Base-by-base conservation (phyloP, 92 coral and sea anemone species). In the Virgularia gustaviana region DNA sequence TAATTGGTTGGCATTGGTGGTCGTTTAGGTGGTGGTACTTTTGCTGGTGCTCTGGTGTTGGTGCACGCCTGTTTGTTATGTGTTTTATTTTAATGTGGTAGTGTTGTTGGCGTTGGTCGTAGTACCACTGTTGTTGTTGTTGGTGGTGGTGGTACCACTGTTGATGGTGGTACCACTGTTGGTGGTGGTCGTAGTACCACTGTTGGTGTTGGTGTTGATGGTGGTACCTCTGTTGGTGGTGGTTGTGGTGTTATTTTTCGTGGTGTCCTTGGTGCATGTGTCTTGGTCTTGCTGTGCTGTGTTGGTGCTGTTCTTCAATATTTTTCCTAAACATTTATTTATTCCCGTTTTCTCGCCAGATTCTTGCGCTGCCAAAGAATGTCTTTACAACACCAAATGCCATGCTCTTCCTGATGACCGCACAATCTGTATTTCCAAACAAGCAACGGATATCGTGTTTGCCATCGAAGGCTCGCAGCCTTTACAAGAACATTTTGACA, bases 401-500 rank as follows among this genome's bases (percentile, higher is more conserved):
- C 47, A 68, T 31, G 43, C 75, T n/a, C 51, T 68, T 7, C 75
- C 75, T 10, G 27, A 68, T 49, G 75, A 68, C 25, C 36, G 36
- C 22, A 68, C 75, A 16, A 18, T 68, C 35, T 68, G 75, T 32
- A 61, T 68, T 51, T 6, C 45, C 25, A 45, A 45, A 32, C 44
- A 68, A 18, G 75, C 75, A 0, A 33, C 51, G 8, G 97, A 91
- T 32, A 52, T 91, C 53, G 83, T 89, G 63, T 81, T 91, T 77
- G 88, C 85, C 31, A 62, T 80, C 20, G 97, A 91, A 59, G 87
- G 96, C 9, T 91, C 97, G 25, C 47, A 72, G 16, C 85, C 77
- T 13, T 88, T 91, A 15, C 68, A 55, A 51, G 79, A 84, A 43
- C 82, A 73, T 44, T 89, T 81, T 79, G 73, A 64, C 27, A 35